These are phyloP conservation scores for Proisotoma minuta DNA, from an alignment of 2,888 invertebrate species.

Conservation along the genomic window DNA sequence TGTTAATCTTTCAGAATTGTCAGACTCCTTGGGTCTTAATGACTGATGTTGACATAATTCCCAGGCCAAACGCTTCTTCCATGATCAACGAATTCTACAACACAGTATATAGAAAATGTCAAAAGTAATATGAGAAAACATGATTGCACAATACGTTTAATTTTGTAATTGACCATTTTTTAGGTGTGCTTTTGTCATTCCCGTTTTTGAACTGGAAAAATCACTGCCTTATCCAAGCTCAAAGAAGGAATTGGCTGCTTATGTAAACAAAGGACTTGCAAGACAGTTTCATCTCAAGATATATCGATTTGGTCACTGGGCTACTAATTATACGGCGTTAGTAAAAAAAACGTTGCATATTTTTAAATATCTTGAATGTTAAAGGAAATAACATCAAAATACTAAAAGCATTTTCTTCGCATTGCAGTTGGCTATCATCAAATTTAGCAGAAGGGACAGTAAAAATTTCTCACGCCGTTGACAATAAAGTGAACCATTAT, in stretches of 20 bases:
- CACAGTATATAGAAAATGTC: conserved; percentile 41
- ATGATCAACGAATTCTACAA: conserved; percentile 53
- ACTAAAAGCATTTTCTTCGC: neutral
- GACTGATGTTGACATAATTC: conserved; percentile 83
- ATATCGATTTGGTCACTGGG: conserved; percentile 86
- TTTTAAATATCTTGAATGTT: neutral
- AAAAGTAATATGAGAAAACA: conserved; percentile 36
- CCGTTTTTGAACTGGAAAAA: conserved; percentile 80
- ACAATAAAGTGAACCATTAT: conserved; percentile 58
- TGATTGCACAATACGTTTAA: neutral
- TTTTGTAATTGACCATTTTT: neutral
- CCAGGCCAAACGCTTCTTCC: conserved; percentile 67
- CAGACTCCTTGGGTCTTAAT: conserved; percentile 72
- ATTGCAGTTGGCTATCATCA: conserved; percentile 38
- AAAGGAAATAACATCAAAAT: neutral
- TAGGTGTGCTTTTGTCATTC: conserved; percentile 80
- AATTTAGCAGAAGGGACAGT: conserved; percentile 61
- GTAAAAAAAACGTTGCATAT: no score
- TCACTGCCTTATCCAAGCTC: conserved; percentile 73
- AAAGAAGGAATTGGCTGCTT: conserved; percentile 69
- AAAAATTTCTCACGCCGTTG: conserved; percentile 74
- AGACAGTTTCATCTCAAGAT: conserved; percentile 87
- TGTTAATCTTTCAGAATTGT: conserved; percentile 57
- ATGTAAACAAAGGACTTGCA: conserved; percentile 73
- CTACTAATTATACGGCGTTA: conserved; percentile 82